Conservation (phyloP, 1,140 invertebrate genomes). For the Diuraphis noxia region DNA sequence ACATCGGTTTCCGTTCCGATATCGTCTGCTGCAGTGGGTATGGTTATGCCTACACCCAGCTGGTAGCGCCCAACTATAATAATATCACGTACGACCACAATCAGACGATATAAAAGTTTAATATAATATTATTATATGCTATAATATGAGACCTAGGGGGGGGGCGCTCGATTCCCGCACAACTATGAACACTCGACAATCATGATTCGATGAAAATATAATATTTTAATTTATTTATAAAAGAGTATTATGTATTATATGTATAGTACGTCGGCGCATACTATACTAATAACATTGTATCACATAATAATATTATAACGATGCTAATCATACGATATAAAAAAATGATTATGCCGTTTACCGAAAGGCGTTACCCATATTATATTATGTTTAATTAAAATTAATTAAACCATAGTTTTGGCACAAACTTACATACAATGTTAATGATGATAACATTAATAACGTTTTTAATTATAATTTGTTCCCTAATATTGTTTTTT, state of each 20-base stretch:
- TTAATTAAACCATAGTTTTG: not conserved
- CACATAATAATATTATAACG: not conserved
- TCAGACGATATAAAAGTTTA: not conserved
- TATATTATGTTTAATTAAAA: not conserved
- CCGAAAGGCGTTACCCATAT: not conserved
- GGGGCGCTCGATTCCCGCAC: not conserved
- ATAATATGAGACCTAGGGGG: not conserved
- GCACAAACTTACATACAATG: not conserved
- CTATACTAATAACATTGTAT: not conserved
- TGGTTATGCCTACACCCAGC: not conserved
- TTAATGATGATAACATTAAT: not conserved
- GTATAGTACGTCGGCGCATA: too few relatives aligned
- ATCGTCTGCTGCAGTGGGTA: not conserved
- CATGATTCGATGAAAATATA: not conserved
- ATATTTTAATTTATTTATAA: too few relatives aligned
- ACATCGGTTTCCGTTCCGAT: conserved; percentile 40
- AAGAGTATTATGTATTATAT: too few relatives aligned
- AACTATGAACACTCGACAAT: not conserved
- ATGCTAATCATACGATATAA: not conserved
- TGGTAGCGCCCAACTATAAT: not conserved
- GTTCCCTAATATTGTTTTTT: not conserved
- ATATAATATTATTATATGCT: not conserved
- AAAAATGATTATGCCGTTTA: not conserved
- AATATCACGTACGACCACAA: not conserved
- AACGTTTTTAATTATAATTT: not conserved